Percentiles rank a stretch among this genome's conserved stretches.
These are phyloP conservation scores for Sminthurides bifidus DNA, from an alignment of 1,140 invertebrate genomes.

Conservation along the genomic window DNA sequence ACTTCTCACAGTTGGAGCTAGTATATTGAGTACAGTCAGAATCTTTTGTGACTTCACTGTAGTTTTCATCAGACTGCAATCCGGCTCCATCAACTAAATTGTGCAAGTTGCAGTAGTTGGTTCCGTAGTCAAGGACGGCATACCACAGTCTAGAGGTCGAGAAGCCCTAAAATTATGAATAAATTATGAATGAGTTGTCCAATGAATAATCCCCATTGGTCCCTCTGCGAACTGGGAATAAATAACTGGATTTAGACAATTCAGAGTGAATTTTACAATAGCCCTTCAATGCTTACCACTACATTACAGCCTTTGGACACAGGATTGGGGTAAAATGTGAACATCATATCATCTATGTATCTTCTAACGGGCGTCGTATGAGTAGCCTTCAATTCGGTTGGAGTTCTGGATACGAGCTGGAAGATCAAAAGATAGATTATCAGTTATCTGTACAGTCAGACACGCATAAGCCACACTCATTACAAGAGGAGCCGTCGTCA, in stretches of 20 bases:
- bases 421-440: slow-evolving; percentile 2
- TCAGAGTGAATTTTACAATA: not conserved
- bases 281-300: slow-evolving; percentile 33
- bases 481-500: not conserved
- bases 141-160: slow-evolving; percentile 40
- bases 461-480: not conserved
- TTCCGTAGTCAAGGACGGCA: slow-evolving; percentile 41
- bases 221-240: not conserved
- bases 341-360: slow-evolving; percentile 39
- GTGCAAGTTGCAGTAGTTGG: slow-evolving; percentile 44
- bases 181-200: slow-evolving; percentile 5
- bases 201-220: too few relatives aligned
- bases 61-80: slow-evolving; percentile 34
- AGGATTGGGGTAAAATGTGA: slow-evolving; percentile 34
- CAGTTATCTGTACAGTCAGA: not conserved
- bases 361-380: slow-evolving; percentile 38
- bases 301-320: slow-evolving; percentile 35
- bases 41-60: slow-evolving; percentile 38
- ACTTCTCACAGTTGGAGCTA: slow-evolving; percentile 38
- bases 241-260: not conserved
- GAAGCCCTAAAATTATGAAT: slow-evolving; percentile 37
- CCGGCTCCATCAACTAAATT: slow-evolving; percentile 40
- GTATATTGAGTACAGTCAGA: slow-evolving; percentile 41
- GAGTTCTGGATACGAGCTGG: slow-evolving; percentile 27
- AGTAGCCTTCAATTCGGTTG: slow-evolving; percentile 34